Base-by-base conservation (phyloP, 1,140 invertebrate genomes). In the Drosophila pandora region DNA sequence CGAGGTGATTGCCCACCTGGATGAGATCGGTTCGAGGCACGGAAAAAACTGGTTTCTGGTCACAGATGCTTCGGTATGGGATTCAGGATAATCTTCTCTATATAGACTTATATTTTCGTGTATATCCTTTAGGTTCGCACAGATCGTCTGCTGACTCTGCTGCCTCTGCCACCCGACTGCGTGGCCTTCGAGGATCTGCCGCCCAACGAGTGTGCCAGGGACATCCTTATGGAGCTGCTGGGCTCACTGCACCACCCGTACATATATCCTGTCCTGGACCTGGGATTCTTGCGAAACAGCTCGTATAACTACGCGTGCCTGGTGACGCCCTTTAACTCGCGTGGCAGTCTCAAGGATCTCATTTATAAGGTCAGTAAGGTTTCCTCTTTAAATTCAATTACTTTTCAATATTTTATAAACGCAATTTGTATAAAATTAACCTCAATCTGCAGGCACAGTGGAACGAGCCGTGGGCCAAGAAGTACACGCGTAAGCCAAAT, bases 31-130 rank as follows among this genome's bases (percentile, higher is more conserved):
- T 7, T 97, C 95, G 22, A 93, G 97, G 70, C 93, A 95, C 47
- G 95, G 96, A 90, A 97, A 97, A 90, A 95, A 97, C 87, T 98
- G 97, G 97, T 98, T 98, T 91, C 94, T 96, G 25, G 95, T 98
- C 25, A 94, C 94, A 76, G 97, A 98, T 92, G 78, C 90, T 41
- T 90, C 91, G 62, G 91, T 92, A 52, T 63, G 76, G n/a, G 0
- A 0, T 8, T 25, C 2, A 32, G 8, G 8, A 4, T 2, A 4
- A 47, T 0, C 9, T 12, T 0, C 5, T n/a, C 2, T 0, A 0
- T 21, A 37, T 57, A 22, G 6, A 9, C 6, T 6, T 7, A n/a
- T n/a, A 7, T 45, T 17, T 32, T 25, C 34, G 8, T 12, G 34
- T 12, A 3, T 4, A 8, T 1, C 6, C 0, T 17, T 2, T 9